Evolutionary conservation across 2,113 vertebrate genomes (phyloP), one percentile per base, ranked within the genome.

Genomic region (Nothocercus julius): DNA sequence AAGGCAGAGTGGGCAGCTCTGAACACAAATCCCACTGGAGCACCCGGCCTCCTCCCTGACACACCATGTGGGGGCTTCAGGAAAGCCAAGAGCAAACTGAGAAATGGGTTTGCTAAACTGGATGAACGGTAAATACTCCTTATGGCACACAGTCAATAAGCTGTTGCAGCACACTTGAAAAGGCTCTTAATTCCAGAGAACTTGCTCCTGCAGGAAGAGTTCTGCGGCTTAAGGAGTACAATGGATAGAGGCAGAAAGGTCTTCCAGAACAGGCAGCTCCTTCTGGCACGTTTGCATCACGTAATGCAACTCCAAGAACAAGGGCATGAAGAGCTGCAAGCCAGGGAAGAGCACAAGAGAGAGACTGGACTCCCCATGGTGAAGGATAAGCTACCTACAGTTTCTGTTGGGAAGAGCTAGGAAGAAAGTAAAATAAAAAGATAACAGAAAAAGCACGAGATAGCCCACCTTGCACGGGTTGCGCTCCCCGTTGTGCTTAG

Each of bases 261-360:
- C 40, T 6, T 2, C 3, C 15, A 13, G 0, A 13, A 53, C 22
- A 28, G 59, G 5, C 4, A 49, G 66, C 0, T 21, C 3, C 61
- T 14, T 36, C 73, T 28, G 53, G 72, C 42, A 5, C 0, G 1
- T 62, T 0, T 9, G 7, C 19, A 1, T 28, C 32, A 22, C 15
- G 64, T 11, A 36, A 58, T 11, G 28, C 28, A 18, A 8, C 20
- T 5, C 2, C 1, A 8, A 4, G 45, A 2, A 4, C 3, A 25
- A 51, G 24, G 64, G 74, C 13, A 19, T 11, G 16, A 54, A 54
- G 36, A 40, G 75, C 1, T 3, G 42, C 83, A 25, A 54, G 45
- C 12, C 47, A 51, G 69, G 16, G 34, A 59, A 44, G 0, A 4
- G 66, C 34, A 32, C 24, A 40, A 61, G 9, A 44, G 25, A 64